Conservation (phyloP, 2,113 vertebrate genomes). For the Meles meles region DNA sequence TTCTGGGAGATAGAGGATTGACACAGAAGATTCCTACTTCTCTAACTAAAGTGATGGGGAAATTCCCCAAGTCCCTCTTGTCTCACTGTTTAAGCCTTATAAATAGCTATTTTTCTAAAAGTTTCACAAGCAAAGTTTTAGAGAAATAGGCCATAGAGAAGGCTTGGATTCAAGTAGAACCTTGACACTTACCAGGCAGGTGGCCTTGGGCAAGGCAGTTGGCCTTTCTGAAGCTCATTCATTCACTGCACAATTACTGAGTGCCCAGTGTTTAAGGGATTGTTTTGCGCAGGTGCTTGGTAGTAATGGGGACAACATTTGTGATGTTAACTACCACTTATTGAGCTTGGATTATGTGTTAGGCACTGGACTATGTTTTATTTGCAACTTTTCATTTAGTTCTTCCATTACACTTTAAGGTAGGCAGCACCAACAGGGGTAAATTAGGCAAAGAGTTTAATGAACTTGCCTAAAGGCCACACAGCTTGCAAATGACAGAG, state of each 20-base stretch:
- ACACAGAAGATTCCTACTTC: not conserved
- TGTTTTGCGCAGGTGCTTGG: fast-evolving
- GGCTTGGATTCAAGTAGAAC: not conserved
- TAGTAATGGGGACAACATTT: not conserved
- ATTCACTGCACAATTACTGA: not conserved
- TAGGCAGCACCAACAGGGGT: not conserved
- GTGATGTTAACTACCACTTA: not conserved
- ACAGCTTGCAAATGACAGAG: not conserved
- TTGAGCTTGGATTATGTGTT: not conserved
- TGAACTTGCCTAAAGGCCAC: not conserved
- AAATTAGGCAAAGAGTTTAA: not conserved
- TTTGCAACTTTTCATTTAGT: not conserved
- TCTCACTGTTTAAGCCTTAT: not conserved
- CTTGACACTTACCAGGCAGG: not conserved
- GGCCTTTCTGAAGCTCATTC: not conserved
- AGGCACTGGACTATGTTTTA: not conserved
- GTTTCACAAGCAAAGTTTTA: not conserved
- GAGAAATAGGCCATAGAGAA: not conserved
- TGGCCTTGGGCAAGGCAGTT: not conserved
- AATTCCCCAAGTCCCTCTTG: not conserved
- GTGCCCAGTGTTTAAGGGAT: not conserved
- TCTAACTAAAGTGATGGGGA: not conserved
- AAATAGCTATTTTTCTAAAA: not conserved
- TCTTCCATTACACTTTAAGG: not conserved
- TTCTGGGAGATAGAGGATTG: not conserved